Percentiles rank a stretch among this genome's conserved stretches.
phyloP scores from a whole-genome alignment of 2,797 vertebrate genomes.

The Nyctalus aviator region DNA sequence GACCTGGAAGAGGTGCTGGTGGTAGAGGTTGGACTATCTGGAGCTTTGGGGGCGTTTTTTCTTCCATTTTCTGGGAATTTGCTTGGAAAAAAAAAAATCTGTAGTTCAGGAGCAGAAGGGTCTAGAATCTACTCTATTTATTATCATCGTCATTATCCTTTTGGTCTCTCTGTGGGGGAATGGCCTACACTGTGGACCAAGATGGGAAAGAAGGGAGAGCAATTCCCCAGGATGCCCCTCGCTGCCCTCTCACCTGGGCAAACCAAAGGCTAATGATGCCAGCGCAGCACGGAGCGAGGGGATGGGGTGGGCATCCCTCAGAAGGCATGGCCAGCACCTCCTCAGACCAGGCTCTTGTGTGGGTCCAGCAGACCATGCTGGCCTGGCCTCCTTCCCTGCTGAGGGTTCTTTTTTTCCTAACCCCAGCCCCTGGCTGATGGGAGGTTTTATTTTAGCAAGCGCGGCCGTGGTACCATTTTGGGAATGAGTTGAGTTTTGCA shows the following conservation, averaged over 20 bases:
- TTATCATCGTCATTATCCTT: not conserved
- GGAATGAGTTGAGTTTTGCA: constrained; percentile 23
- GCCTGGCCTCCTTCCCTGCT: not conserved
- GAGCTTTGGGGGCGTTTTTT: constrained; percentile 46
- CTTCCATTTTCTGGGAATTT: constrained; percentile 27
- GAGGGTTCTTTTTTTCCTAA: constrained; percentile 37
- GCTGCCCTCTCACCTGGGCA: not conserved
- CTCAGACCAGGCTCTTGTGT: not conserved
- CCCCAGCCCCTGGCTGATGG: not conserved
- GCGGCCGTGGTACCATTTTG: constrained; percentile 62
- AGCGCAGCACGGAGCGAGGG: not conserved
- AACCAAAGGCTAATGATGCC: not conserved
- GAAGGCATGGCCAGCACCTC: constrained; percentile 5
- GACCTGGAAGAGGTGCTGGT: constrained; percentile 72
- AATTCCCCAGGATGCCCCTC: not conserved
- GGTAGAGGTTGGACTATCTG: constrained; percentile 78
- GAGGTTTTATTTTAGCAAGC: constrained; percentile 34
- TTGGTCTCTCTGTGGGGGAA: not conserved
- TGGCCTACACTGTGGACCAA: not conserved
- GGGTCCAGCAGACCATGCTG: not conserved
- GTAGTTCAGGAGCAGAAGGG: not conserved
- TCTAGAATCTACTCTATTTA: not conserved
- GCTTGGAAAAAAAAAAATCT: not conserved
- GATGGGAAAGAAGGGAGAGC: constrained; percentile 21
- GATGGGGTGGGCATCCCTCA: accelerated